Evolutionary conservation across 2,113 vertebrate species (phyloP), one percentile per base, ranked within the genome.

Genomic region (Myiagra hebetior): DNA sequence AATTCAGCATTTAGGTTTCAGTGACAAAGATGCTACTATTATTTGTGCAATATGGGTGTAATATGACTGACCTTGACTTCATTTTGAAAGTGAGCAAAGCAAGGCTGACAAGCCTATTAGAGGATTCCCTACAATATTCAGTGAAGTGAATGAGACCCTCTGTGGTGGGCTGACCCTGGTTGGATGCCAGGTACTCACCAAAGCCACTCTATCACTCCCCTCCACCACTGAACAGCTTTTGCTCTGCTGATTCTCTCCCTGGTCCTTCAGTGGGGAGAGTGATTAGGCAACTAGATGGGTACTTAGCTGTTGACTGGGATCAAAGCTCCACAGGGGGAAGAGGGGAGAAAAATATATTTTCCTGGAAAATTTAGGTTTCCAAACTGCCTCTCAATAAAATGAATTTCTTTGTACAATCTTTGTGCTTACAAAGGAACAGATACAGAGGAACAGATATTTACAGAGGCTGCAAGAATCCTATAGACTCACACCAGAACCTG

Each of bases 301-400:
- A 19, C 11, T 46, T 41, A 67, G 22, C 7, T 84, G 5, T 72
- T 68, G 26, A 9, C 20, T 22, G 4, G 9, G 7, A 28, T 80
- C 30, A 87, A 13, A 1, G 0, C 1, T 39, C 20, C 24, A 35
- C 7, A 35, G 17, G 4, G 2, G 2, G 2, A 47, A 14, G 15
- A 47, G 7, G 5, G 11, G 17, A 53, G 39, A 55, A 85, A 85
- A 81, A n/a, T 21, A 2, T 24, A 41, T 56, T 81, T 78, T 78
- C 4, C 11, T 59, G 14, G 72, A 90, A 82, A 83, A 7, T 6
- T 33, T 26, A 42, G 18, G 5, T 27, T 95, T 79, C 27, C 41
- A 31, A 73, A 56, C 6, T 24, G 4, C 26, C 3, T 49, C 7
- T 57, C 27, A 33, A 11, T 55, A 63, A 87, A 72, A 60, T 30